Conservation (phyloP, 2,888 invertebrate genomes). For the Ophion ventricosus region DNA sequence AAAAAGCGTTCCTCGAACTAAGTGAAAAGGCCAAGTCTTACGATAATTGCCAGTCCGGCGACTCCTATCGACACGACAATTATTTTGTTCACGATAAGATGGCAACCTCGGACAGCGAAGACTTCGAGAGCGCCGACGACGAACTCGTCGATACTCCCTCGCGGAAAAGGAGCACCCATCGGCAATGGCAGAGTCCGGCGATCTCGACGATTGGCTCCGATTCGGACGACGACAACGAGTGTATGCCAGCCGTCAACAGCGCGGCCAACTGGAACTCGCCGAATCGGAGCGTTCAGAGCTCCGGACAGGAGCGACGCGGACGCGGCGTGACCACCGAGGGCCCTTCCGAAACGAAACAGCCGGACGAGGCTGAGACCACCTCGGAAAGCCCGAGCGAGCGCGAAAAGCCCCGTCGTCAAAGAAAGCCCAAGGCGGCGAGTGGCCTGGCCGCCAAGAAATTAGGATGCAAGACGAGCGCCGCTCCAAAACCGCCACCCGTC, state of each 20-base stretch:
- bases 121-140: conserved; percentile 91
- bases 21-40: too few species aligned
- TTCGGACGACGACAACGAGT: conserved; percentile 79
- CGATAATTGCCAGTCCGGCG: too few species aligned
- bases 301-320: conserved; percentile 41
- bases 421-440: conserved; percentile 65
- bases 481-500: conserved; percentile 18
- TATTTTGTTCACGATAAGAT: conserved; percentile 79
- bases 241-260: conserved; percentile 67
- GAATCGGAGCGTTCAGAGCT: conserved; percentile 51
- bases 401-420: conserved; percentile 46
- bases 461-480: conserved; percentile 59
- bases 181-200: conserved; percentile 62
- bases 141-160: conserved; percentile 82
- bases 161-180: conserved; percentile 40
- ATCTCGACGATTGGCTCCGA: conserved; percentile 77
- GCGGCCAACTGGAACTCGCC: conserved; percentile 21
- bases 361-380: not conserved
- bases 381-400: too few species aligned
- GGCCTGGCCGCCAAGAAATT: conserved; percentile 70
- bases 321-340: not conserved
- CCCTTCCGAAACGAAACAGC: not conserved
- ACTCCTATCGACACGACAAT: not conserved
- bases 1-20: not conserved
- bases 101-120: conserved; percentile 90